Base-by-base conservation (phyloP, 2,113 vertebrate genomes). In the Pogona vitticeps region DNA sequence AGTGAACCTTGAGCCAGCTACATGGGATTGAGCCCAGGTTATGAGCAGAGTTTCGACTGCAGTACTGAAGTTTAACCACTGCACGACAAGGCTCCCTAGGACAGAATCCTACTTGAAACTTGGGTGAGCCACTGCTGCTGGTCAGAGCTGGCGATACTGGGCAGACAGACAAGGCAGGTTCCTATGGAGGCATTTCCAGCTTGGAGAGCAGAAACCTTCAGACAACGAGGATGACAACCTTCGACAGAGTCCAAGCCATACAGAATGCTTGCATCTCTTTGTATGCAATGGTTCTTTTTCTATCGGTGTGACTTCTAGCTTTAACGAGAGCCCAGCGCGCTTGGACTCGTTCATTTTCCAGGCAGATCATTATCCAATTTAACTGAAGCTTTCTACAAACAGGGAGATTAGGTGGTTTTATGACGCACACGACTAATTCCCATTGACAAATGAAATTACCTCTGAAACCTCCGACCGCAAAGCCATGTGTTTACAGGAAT, bases 381-480 rank as follows among this genome's bases (percentile, higher is more conserved):
- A 83, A 71, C 52, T 71, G 63, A 78, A n/a, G 28, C 76, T 71
- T 40, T 78, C 21, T 83, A 70, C 73, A 83, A 59, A 59, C 33
- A 77, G 52, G 36, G 76, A 83, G 86, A 83, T 83, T 83, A 83
- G 73, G 72, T 80, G 68, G 42, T 9, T 71, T 88, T 71, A 59
- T 78, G 73, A 88, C 1, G 65, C 80, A 46, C 72, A 82, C 56
- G 46, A 76, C 70, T 88, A 88, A 87, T 76, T 83, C 76, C 36
- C 73, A 70, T 56, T 71, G 63, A 52, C 73, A 83, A 83, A 88
- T 78, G 52, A 61, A 88, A 78, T 88, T 83, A 88, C 80, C 75
- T 77, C 63, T 63, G 73, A 78, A 40, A 78, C n/a, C 17, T 8
- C 52, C 14, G n/a, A 63, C 59, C 63, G 42, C 33, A 78, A 21